These are phyloP conservation scores for Plemyria rubiginata DNA, from an alignment of 2,888 invertebrate genomes.

Conservation along the genomic window DNA sequence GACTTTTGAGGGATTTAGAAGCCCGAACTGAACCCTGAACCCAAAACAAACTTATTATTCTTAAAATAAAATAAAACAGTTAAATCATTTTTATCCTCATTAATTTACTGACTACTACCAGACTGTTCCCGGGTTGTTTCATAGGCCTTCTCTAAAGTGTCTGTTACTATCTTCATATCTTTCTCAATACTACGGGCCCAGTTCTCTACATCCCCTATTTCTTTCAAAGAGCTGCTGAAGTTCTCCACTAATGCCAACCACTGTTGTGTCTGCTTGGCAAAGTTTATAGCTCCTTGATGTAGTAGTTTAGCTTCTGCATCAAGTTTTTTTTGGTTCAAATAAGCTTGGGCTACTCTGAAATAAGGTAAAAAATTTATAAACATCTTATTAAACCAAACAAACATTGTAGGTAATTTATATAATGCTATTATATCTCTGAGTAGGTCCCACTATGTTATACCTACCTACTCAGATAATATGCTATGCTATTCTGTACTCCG, in stretches of 20 bases:
- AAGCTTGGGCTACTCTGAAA: constrained; percentile 97
- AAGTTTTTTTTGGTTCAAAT: constrained; percentile 98
- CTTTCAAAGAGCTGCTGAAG: constrained; percentile 95
- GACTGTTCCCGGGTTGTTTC: constrained; percentile 86
- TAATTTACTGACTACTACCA: constrained; percentile 53
- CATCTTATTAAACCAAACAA: too few species aligned
- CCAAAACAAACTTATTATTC: too few species aligned
- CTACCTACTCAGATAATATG: too few species aligned
- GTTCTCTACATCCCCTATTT: constrained; percentile 99
- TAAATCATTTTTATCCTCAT: neutral
- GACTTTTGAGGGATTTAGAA: too few species aligned
- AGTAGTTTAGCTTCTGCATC: constrained; percentile 98
- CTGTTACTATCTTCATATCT: constrained; percentile 96
- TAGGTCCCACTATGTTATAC: too few species aligned
- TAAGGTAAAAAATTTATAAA: constrained; percentile 1
- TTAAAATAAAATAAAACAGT: too few species aligned
- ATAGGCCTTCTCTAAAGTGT: constrained; percentile 97
- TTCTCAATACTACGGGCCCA: constrained; percentile 99
- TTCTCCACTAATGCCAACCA: constrained; percentile 97
- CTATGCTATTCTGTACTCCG: too few species aligned
- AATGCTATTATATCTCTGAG: too few species aligned
- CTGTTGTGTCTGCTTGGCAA: constrained; percentile 98
- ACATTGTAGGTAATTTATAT: too few species aligned
- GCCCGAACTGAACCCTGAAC: too few species aligned
- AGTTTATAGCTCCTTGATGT: constrained; percentile 96